A percentile compares a stretch with the other conserved stretches of the same genome.
These are phyloP conservation scores for Sphaeridia pumilis DNA, from an alignment of 2,888 invertebrate species.

Conservation along the genomic window DNA sequence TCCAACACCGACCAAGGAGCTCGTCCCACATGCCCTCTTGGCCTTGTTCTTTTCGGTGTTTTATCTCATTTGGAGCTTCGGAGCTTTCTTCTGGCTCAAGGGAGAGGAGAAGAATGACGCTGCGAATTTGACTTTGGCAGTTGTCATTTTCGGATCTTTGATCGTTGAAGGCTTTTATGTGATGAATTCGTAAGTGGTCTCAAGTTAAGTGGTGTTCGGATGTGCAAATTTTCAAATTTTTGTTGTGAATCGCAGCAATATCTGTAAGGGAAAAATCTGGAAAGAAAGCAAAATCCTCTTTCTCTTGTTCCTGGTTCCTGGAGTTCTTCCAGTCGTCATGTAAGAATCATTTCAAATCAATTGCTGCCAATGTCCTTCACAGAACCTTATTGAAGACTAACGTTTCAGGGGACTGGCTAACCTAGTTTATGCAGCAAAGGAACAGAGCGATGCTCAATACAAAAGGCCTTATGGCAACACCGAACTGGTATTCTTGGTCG, in stretches of 20 bases:
- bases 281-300: conserved; percentile 21
- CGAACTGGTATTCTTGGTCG: conserved; percentile 22
- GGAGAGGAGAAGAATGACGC: conserved; percentile 9
- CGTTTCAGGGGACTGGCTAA: conserved; percentile 22
- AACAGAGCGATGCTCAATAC: conserved; percentile 18
- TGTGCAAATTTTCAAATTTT: background rate
- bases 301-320: conserved; percentile 23
- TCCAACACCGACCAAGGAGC: conserved; percentile 19
- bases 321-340: conserved; percentile 18
- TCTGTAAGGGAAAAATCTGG: conserved; percentile 26
- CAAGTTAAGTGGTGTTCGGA: background rate
- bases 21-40: conserved; percentile 18
- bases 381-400: conserved; percentile 1
- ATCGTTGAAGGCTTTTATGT: conserved; percentile 19
- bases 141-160: conserved; percentile 19
- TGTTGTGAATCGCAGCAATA: conserved; percentile 18
- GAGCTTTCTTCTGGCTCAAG: conserved; percentile 23
- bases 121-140: conserved; percentile 17
- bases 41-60: conserved; percentile 20
- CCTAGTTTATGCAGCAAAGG: conserved; percentile 22
- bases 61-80: conserved; percentile 22
- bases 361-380: background rate
- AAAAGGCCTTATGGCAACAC: conserved; percentile 26
- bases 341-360: conserved; percentile 17
- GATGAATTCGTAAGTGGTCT: conserved; percentile 19